Evolutionary conservation across 2,113 vertebrate species (phyloP).

Genomic region (Pterophyllum scalare): DNA sequence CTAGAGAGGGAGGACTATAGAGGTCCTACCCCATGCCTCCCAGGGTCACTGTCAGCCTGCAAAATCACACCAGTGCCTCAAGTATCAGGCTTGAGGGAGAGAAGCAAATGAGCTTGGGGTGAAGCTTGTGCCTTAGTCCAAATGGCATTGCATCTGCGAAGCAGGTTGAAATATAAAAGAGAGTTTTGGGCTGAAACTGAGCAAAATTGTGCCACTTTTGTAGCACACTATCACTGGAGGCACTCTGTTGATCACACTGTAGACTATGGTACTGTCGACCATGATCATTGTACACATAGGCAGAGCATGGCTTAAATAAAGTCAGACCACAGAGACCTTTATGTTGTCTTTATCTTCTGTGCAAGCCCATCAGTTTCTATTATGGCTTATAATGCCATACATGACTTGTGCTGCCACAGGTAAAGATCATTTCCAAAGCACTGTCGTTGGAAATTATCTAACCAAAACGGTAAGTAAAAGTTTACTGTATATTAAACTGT

Average conservation of each 20-base stretch:
- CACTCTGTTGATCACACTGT: slow-evolving; percentile 46
- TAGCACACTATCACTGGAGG: slow-evolving; percentile 51
- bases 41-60: slow-evolving; percentile 78
- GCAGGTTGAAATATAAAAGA: slow-evolving; percentile 27
- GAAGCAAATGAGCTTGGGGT: slow-evolving; percentile 15
- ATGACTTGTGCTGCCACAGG: slow-evolving; percentile 35
- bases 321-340: slow-evolving; percentile 72
- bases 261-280: slow-evolving; percentile 68
- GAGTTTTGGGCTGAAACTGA: slow-evolving; percentile 34
- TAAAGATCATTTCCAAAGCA: slow-evolving; percentile 48
- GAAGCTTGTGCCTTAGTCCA: slow-evolving; percentile 19
- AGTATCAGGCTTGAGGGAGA: slow-evolving; percentile 38
- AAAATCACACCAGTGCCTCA: slow-evolving; percentile 74
- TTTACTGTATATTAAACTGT: slow-evolving; percentile 2
- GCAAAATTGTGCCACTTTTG: slow-evolving; percentile 57
- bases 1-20: slow-evolving; percentile 42
- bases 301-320: slow-evolving; percentile 46
- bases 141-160: slow-evolving; percentile 37
- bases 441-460: neutral
- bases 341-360: slow-evolving; percentile 59
- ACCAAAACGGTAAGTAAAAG: neutral
- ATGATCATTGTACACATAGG: slow-evolving; percentile 59
- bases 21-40: slow-evolving; percentile 59
- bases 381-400: slow-evolving; percentile 63
- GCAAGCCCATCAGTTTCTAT: slow-evolving; percentile 57